Conservation (phyloP, 2,888 invertebrate species). For the Caenorhabditis angaria region DNA sequence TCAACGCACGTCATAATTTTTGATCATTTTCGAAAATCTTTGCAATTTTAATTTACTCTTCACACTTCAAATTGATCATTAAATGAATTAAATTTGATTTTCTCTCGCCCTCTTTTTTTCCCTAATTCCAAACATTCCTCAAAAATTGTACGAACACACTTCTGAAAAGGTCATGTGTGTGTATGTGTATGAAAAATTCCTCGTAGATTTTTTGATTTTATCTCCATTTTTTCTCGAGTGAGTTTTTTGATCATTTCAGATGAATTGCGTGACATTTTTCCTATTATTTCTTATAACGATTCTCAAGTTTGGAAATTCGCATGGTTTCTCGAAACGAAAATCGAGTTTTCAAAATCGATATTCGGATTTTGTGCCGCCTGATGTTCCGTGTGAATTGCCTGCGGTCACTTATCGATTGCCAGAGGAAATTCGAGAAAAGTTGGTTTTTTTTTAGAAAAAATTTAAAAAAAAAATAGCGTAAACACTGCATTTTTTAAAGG, state of each 20-base stretch:
- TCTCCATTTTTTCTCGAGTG: not conserved
- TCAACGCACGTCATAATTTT: too few species aligned
- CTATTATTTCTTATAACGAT: not conserved
- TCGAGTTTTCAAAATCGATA: not conserved
- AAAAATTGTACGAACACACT: not conserved
- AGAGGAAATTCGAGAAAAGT: not conserved
- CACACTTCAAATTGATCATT: not conserved
- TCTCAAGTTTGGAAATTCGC: not conserved
- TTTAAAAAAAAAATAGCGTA: not conserved
- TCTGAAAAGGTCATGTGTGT: not conserved
- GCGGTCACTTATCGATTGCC: not conserved
- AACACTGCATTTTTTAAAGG: not conserved
- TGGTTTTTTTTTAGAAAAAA: not conserved
- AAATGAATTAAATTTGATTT: not conserved
- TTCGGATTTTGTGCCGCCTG: not conserved
- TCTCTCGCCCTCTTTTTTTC: not conserved
- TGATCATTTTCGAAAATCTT: too few species aligned
- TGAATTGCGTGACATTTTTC: too few species aligned
- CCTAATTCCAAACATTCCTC: not conserved
- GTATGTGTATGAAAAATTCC: too few species aligned
- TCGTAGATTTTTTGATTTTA: not conserved
- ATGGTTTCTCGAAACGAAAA: not conserved
- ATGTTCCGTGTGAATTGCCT: not conserved
- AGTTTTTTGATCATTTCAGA: not conserved
- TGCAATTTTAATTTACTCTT: too few species aligned